Conservation (phyloP, 2,797 vertebrate genomes). For the Pitangus sulphuratus region DNA sequence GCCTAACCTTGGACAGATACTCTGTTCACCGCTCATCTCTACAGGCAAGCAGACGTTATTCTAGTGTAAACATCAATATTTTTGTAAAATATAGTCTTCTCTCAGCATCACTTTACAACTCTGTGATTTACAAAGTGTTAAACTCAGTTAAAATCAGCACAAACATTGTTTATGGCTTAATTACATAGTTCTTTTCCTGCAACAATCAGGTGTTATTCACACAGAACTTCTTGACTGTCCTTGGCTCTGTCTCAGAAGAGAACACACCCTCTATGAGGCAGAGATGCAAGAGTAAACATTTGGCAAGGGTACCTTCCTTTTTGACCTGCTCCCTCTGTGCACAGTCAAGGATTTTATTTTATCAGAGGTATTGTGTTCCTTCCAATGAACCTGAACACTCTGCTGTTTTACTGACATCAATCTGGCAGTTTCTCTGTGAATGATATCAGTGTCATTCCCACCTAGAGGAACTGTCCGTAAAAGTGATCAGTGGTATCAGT, state of each 20-base stretch:
- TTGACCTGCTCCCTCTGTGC: background rate
- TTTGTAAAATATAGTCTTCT: conserved; percentile 69
- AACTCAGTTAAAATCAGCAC: conserved; percentile 74
- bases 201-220: conserved; percentile 73
- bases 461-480: conserved; percentile 25
- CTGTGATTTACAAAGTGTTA: conserved; percentile 74
- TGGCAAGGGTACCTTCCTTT: conserved; percentile 7
- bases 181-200: conserved; percentile 65
- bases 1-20: conserved; percentile 44
- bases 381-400: conserved; percentile 14
- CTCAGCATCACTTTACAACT: conserved; percentile 60
- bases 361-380: conserved; percentile 13
- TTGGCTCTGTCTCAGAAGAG: conserved; percentile 71
- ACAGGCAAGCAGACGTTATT: conserved; percentile 73
- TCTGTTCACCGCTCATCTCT: background rate
- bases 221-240: conserved; percentile 67
- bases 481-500: conserved; percentile 20
- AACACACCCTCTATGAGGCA: conserved; percentile 52
- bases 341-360: conserved; percentile 6
- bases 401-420: conserved; percentile 33
- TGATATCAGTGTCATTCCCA: conserved; percentile 12
- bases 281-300: conserved; percentile 74
- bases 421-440: conserved; percentile 25
- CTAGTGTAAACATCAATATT: conserved; percentile 73
- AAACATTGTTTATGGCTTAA: conserved; percentile 73